A percentile compares a stretch with the other conserved stretches of the same genome.
Conservation (phyloP, 2,888 invertebrate species). For the Neoitamus cyanurus region DNA sequence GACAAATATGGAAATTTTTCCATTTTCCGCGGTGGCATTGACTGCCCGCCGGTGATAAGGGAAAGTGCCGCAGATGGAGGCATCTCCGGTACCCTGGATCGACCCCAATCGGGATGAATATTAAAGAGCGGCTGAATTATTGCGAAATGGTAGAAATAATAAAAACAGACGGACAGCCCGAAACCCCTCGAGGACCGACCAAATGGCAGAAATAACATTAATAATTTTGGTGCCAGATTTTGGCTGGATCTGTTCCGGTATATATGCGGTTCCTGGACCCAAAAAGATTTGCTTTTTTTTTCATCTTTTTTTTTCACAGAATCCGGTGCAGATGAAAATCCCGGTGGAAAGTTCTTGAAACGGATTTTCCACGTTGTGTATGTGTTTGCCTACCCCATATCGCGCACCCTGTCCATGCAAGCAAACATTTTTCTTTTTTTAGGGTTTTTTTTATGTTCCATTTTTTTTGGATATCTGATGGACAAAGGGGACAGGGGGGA, state of each 20-base stretch:
- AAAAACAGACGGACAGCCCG: background rate
- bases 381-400: background rate
- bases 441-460: background rate
- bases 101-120: background rate
- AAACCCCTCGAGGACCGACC: background rate
- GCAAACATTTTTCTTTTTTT: background rate
- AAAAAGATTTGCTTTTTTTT: background rate
- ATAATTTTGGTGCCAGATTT: background rate
- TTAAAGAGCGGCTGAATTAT: slow-evolving; percentile 18
- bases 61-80: slow-evolving; percentile 31
- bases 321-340: background rate
- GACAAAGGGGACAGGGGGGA: background rate
- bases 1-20: slow-evolving; percentile 44
- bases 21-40: slow-evolving; percentile 26
- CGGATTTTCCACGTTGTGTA: background rate
- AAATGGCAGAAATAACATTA: slow-evolving; percentile 21
- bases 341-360: background rate
- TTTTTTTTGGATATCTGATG: background rate
- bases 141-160: slow-evolving; percentile 3
- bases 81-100: background rate
- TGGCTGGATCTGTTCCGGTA: background rate
- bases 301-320: background rate
- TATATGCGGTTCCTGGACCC: background rate
- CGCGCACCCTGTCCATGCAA: background rate
- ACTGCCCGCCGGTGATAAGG: slow-evolving; percentile 32